Conservation (phyloP, 53 echinoderm and acorn worm genomes). For the Pentamera pediparva region DNA sequence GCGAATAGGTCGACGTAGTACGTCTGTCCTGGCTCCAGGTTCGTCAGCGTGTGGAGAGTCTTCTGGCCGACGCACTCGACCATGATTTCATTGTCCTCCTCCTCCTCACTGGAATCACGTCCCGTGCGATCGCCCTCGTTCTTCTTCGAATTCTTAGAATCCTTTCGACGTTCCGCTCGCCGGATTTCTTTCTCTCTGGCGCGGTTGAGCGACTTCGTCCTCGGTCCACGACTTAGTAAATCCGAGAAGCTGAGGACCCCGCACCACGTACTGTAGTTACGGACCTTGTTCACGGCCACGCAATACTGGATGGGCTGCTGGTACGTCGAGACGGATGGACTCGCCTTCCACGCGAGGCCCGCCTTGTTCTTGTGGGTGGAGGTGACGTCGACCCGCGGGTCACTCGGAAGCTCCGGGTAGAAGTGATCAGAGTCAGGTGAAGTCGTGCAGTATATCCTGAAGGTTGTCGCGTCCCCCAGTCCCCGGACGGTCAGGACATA, state of each 20-base stretch:
- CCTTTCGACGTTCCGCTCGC: constrained; percentile 57
- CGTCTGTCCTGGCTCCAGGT: constrained; percentile 60
- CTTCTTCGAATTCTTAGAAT: constrained; percentile 21
- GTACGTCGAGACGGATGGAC: constrained; percentile 69
- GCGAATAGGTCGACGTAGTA: constrained; percentile 95
- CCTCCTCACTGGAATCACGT: neutral
- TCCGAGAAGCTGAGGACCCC: constrained; percentile 62
- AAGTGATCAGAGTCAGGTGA: constrained; percentile 89
- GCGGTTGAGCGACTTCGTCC: neutral
- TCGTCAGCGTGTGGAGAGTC: constrained; percentile 81
- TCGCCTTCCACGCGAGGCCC: constrained; percentile 87
- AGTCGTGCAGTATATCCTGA: constrained; percentile 79
- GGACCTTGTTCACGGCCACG: constrained; percentile 65
- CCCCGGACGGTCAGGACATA: constrained; percentile 72
- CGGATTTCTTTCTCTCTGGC: constrained; percentile 25
- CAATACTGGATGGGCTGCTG: constrained; percentile 78
- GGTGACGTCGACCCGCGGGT: constrained; percentile 82
- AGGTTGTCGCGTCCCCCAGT: constrained; percentile 52
- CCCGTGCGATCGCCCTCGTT: neutral
- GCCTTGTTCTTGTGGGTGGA: constrained; percentile 67
- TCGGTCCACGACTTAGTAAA: too few relatives aligned
- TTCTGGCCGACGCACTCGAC: constrained; percentile 89
- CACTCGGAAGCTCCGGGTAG: constrained; percentile 81
- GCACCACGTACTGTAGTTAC: constrained; percentile 87
- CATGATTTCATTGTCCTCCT: constrained; percentile 49